Evolutionary conservation across 2,113 vertebrate species (phyloP).

Genomic region (Hippocampus zosterae): DNA sequence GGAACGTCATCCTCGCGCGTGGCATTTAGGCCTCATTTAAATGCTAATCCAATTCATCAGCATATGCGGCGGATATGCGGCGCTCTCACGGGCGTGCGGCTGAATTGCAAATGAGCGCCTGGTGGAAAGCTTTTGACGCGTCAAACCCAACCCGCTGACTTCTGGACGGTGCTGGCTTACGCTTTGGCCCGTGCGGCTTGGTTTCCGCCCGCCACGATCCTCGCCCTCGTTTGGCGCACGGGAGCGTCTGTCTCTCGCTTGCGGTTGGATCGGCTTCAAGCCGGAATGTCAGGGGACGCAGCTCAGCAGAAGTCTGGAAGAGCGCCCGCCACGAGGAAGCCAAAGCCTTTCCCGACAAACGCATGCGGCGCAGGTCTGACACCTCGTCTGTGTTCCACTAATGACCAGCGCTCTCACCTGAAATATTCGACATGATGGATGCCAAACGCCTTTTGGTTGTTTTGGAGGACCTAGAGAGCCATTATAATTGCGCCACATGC

Average conservation of each 20-base stretch:
- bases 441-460: background rate
- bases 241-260: conserved; percentile 42
- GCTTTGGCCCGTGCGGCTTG: conserved; percentile 49
- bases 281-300: conserved; percentile 54
- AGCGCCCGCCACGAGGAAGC: conserved; percentile 52
- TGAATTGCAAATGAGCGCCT: conserved; percentile 50
- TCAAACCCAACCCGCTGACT: conserved; percentile 55
- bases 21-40: conserved; percentile 55
- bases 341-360: conserved; percentile 6
- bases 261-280: conserved; percentile 57
- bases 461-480: no score
- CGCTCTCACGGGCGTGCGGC: conserved; percentile 28
- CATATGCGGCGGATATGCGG: conserved; percentile 40
- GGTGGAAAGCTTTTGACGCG: conserved; percentile 22
- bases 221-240: conserved; percentile 55
- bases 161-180: conserved; percentile 47
- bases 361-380: conserved; percentile 25
- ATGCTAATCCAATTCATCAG: conserved; percentile 52
- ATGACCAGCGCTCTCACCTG: conserved; percentile 18
- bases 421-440: background rate
- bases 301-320: conserved; percentile 64
- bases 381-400: conserved; percentile 22
- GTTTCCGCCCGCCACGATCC: conserved; percentile 28
- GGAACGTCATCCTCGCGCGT: conserved; percentile 28
- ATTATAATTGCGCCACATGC: no score